phyloP scores from a whole-genome alignment of 35 echinoderm and acorn worm species.

The Patiria miniata region DNA sequence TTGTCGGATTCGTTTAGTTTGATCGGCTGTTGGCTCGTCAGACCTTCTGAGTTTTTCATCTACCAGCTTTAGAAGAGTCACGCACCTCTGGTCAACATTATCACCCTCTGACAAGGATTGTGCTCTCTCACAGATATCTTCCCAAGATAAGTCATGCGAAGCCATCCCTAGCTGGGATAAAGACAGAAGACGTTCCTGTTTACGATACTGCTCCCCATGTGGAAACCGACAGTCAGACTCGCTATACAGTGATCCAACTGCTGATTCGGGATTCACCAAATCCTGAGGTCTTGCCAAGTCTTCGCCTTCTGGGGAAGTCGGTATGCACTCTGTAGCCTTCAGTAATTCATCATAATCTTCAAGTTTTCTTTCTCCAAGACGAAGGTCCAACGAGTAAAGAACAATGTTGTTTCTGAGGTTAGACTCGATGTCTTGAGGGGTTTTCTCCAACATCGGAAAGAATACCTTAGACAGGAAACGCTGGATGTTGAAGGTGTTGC shows the following conservation, averaged over 20 bases:
- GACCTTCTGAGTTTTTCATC: conserved; percentile 18
- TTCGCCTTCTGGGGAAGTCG: conserved; percentile 30
- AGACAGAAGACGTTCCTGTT: background rate
- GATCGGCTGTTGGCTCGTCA: background rate
- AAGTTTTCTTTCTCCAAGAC: conserved; percentile 17
- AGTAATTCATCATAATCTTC: conserved; percentile 12
- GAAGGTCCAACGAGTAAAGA: conserved; percentile 20
- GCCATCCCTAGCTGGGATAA: conserved; percentile 58
- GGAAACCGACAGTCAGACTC: conserved; percentile 52
- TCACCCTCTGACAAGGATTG: background rate
- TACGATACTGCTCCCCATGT: background rate
- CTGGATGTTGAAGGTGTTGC: conserved; percentile 7
- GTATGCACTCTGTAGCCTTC: conserved; percentile 39
- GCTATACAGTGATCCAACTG: conserved; percentile 23
- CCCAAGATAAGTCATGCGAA: conserved; percentile 17
- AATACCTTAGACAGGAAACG: background rate
- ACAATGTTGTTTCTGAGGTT: background rate
- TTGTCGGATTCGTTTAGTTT: background rate
- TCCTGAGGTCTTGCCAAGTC: background rate
- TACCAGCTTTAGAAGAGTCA: conserved; percentile 15
- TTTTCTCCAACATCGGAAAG: background rate
- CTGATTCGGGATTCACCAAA: conserved; percentile 36
- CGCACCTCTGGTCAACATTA: conserved; percentile 7
- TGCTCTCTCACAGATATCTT: conserved; percentile 53
- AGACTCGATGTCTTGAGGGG: background rate